Percentiles rank a stretch among this genome's conserved stretches.
Evolutionary conservation across 2,888 invertebrate genomes (phyloP).

Genomic region (Trissonchulus sp.): DNA sequence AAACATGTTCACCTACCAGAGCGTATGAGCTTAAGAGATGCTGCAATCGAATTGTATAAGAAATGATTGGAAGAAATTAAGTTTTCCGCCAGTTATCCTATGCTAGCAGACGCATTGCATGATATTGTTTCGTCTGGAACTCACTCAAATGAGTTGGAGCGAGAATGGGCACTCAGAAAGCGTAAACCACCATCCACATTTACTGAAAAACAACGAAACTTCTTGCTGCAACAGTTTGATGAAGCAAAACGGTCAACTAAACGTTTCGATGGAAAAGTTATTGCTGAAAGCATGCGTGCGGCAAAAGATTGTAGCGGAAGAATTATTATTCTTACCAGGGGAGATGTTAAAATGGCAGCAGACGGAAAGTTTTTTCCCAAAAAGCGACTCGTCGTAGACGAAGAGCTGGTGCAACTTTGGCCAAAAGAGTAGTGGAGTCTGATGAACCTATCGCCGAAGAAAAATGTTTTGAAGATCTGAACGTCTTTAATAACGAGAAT

Average conservation of each 20-base stretch:
- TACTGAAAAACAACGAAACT: conserved; percentile 14
- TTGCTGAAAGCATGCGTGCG: too few species aligned
- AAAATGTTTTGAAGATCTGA: too few species aligned
- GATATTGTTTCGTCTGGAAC: not conserved
- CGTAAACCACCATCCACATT: not conserved
- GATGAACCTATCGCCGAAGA: too few species aligned
- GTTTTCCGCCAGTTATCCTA: not conserved
- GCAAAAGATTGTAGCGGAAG: too few species aligned
- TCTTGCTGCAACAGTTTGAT: not conserved
- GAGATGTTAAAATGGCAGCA: too few species aligned
- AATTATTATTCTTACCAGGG: too few species aligned
- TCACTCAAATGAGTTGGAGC: not conserved
- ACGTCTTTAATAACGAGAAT: too few species aligned
- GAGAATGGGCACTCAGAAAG: not conserved
- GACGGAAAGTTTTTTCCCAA: too few species aligned
- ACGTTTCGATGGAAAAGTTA: too few species aligned
- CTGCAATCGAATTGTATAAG: not conserved
- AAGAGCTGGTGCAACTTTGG: too few species aligned
- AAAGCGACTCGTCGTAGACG: too few species aligned
- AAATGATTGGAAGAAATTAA: not conserved
- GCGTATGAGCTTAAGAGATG: not conserved
- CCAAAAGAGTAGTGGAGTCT: too few species aligned
- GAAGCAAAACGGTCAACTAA: not conserved
- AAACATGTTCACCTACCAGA: not conserved
- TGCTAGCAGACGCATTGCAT: not conserved